Base-by-base conservation (phyloP, 2,797 vertebrate genomes). In the Lepidocolaptes lacrymiger region DNA sequence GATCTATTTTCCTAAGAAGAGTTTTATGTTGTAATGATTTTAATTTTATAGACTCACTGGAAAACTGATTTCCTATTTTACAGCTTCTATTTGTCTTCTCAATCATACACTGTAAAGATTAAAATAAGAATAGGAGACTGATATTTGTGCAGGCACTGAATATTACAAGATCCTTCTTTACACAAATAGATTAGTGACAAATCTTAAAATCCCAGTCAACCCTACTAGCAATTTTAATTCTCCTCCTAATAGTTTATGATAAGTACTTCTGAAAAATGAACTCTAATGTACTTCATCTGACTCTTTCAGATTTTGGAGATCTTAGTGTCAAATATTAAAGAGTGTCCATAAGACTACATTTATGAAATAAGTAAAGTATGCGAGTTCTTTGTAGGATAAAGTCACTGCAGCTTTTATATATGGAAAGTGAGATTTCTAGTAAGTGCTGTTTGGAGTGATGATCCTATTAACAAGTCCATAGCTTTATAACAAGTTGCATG, bases 41-140 rank as follows among this genome's bases (percentile, higher is more conserved):
- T 88, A 93, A 82, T 86, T 94, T 91, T 87, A 87, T 51, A 88
- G 55, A 68, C 62, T 89, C 37, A 63, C 51, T 69, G 63, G 83
- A 94, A 89, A 91, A 90, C 32, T 82, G 68, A 85, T 93, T 93
- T 93, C 9, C 34, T 41, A 77, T 79, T 90, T 91, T 91, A 92
- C 7, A 1, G 11, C 28, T 95, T 94, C 74, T 91, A 43, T 91
- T 95, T 95, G n/a, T 90, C 71, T 86, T 89, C 41, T 88, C 66
- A 69, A 39, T 85, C 73, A 58, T 67, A 54, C 0, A 0, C 74
- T 92, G 84, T 71, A 30, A 28, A 94, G 68, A 85, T 79, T 92
- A 92, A 95, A 87, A 89, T 68, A 74, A 85, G 84, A 92, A 81
- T 46, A 80, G 59, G 55, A 2, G 8, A 89, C 49, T 89, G 51